Conservation (phyloP, 1,140 invertebrate species). For the Tetramorium simillimum region DNA sequence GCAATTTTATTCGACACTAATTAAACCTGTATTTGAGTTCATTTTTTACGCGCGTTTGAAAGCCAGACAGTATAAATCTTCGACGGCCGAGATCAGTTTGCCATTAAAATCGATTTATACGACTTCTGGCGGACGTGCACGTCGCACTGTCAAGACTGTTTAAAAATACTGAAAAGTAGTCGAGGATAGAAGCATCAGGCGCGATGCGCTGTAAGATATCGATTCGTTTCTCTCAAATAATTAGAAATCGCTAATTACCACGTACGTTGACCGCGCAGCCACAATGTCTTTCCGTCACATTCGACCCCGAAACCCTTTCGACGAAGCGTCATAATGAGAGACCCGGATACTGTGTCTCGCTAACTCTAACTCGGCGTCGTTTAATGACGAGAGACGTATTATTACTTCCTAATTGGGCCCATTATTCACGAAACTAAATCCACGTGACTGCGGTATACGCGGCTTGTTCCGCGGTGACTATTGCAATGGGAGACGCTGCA, state of each 20-base stretch:
- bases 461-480: neutral
- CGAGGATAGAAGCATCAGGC: neutral
- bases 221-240: constrained; percentile 40
- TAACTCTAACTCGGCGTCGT: constrained; percentile 64
- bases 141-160: constrained; percentile 20
- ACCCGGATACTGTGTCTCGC: constrained; percentile 59
- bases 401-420: constrained; percentile 79
- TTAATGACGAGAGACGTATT: constrained; percentile 68
- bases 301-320: constrained; percentile 52
- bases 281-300: constrained; percentile 8
- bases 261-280: constrained; percentile 39
- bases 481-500: neutral
- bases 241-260: constrained; percentile 69
- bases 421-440: constrained; percentile 77
- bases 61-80: constrained; percentile 69
- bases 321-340: constrained; percentile 74
- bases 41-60: constrained; percentile 67
- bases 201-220: constrained; percentile 41
- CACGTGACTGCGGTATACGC: constrained; percentile 61
- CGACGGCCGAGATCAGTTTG: constrained; percentile 49
- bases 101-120: constrained; percentile 46
- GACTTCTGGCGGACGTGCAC: constrained; percentile 5
- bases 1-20: constrained; percentile 67
- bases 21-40: constrained; percentile 69
- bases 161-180: constrained; percentile 4